Percentiles rank a stretch among this genome's conserved stretches.
Evolutionary conservation across 2,797 vertebrate species (phyloP).

Genomic region (Nothura maculosa): DNA sequence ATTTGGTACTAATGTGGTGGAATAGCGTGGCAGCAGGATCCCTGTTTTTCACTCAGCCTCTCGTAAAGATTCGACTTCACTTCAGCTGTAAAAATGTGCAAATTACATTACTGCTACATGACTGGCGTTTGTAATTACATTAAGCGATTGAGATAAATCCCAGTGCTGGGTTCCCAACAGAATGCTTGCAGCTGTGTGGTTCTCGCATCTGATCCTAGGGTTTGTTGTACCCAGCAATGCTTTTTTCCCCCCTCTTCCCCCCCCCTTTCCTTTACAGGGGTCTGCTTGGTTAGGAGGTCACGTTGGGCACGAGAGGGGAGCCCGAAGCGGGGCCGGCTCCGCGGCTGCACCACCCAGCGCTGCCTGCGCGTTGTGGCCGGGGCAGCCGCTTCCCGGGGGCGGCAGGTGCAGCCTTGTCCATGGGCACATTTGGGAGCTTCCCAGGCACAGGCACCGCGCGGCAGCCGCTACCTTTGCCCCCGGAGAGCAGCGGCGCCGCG

Average conservation of each 20-base stretch:
- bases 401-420: constrained; percentile 66
- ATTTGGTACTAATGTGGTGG: constrained; percentile 73
- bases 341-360: constrained; percentile 68
- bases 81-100: constrained; percentile 86
- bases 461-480: background rate
- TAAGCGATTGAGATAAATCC: constrained; percentile 90
- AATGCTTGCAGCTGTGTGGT: constrained; percentile 94
- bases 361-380: too few relatives aligned
- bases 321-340: constrained; percentile 75
- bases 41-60: constrained; percentile 72
- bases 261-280: constrained; percentile 19
- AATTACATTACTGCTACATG: constrained; percentile 87
- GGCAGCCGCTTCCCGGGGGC: constrained; percentile 57
- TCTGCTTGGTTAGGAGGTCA: constrained; percentile 74
- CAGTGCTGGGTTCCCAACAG: constrained; percentile 94
- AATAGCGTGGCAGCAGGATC: constrained; percentile 73
- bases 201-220: constrained; percentile 84
- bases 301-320: constrained; percentile 73
- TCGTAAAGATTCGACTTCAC: constrained; percentile 78
- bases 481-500: too few relatives aligned
- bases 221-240: constrained; percentile 82
- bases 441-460: background rate
- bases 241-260: background rate
- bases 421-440: constrained; percentile 71
- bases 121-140: constrained; percentile 92